A percentile compares a stretch with the other conserved stretches of the same genome.
Conservation (phyloP, 2,888 invertebrate genomes). For the Zygogramma bicolorata region DNA sequence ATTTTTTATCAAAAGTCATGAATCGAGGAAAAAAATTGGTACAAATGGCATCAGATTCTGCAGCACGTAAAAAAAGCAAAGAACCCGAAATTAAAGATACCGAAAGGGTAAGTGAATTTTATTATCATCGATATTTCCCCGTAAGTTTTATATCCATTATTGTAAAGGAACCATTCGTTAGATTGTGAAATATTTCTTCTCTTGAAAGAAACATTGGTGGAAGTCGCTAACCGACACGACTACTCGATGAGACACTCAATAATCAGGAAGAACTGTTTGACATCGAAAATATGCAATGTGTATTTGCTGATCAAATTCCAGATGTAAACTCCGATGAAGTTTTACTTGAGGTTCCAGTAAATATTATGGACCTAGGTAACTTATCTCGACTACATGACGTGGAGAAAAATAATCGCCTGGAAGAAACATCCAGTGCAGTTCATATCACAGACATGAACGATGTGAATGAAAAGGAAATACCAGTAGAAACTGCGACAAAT, state of each 20-base stretch:
- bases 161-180: neutral
- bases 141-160: constrained; percentile 9
- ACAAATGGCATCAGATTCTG: neutral
- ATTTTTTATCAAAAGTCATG: neutral
- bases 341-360: neutral
- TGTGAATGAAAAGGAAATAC: constrained; percentile 6
- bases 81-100: neutral
- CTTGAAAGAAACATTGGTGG: neutral
- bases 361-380: neutral
- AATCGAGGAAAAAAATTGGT: neutral
- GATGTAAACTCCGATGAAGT: neutral
- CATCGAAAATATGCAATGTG: neutral
- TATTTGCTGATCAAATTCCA: neutral
- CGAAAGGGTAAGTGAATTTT: constrained; percentile 11
- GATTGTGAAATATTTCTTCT: neutral
- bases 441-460: neutral
- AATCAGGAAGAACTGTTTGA: neutral
- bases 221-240: constrained; percentile 3
- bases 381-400: neutral
- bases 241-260: neutral
- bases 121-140: constrained; percentile 14
- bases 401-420: neutral
- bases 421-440: neutral
- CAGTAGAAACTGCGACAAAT: too few relatives aligned
- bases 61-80: neutral